A percentile compares a stretch with the other conserved stretches of the same genome.
Conservation (phyloP, 2,888 invertebrate species). For the Tipula helvola region DNA sequence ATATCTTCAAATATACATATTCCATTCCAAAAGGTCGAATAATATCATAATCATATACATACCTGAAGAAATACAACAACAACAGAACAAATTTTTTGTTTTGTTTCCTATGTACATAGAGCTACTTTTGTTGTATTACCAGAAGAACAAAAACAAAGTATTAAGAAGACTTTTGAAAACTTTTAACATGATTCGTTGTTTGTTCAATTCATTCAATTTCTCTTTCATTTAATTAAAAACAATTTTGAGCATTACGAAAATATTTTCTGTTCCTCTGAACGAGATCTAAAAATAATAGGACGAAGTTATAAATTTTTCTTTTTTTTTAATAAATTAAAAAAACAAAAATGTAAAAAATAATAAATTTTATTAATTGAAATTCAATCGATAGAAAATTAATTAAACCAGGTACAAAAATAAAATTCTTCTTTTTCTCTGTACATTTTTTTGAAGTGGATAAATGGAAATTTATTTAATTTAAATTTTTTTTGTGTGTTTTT, state of each 20-base stretch:
- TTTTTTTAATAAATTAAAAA: not conserved
- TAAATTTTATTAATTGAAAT: not conserved
- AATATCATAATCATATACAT: not conserved
- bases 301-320: not conserved
- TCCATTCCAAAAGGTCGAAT: not conserved
- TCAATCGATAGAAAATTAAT: not conserved
- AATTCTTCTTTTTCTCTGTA: not conserved
- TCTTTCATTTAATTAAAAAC: not conserved
- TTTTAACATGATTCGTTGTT: not conserved
- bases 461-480: not conserved
- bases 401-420: not conserved
- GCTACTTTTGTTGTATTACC: not conserved
- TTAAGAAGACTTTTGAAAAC: not conserved
- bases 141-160: not conserved
- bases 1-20: not conserved
- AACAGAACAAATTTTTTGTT: not conserved
- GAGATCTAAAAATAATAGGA: not conserved
- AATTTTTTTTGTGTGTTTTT: not conserved
- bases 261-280: not conserved
- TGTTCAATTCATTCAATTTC: not conserved
- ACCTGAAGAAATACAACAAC: not conserved
- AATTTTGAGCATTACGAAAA: not conserved
- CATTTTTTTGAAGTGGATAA: not conserved
- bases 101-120: not conserved
- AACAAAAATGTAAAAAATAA: not conserved